Conservation (phyloP, 1,140 invertebrate species). For the Vanessa tameamea region DNA sequence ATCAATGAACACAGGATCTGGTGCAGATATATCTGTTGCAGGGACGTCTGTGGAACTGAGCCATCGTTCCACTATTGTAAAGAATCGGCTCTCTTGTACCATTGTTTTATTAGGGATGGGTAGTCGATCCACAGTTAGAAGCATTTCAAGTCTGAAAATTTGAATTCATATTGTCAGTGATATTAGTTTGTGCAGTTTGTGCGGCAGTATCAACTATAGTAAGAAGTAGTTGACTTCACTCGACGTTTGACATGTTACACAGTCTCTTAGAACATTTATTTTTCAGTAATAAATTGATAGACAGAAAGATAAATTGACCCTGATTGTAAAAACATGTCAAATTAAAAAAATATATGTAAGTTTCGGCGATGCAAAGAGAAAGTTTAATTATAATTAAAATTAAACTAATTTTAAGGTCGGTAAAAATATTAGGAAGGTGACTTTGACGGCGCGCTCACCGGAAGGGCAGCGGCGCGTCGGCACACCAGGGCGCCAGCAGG, state of each 20-base stretch:
- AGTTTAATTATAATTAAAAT: too few species aligned
- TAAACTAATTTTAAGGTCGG: too few species aligned
- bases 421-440: too few species aligned
- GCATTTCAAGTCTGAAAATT: conserved; percentile 84
- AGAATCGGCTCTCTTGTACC: conserved; percentile 94
- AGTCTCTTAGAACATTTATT: too few species aligned
- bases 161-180: background rate
- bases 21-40: conserved; percentile 43
- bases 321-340: too few species aligned
- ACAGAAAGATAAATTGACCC: too few species aligned
- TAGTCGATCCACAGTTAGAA: conserved; percentile 90
- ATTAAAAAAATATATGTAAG: too few species aligned
- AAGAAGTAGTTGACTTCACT: too few species aligned
- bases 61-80: conserved; percentile 91
- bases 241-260: too few species aligned
- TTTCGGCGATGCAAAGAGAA: too few species aligned
- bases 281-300: too few species aligned
- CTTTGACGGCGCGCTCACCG: conserved; percentile 64
- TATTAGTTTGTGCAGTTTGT: background rate
- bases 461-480: conserved; percentile 83
- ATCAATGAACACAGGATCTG: conserved; percentile 66
- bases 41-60: conserved; percentile 51
- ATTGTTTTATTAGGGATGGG: conserved; percentile 97
- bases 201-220: too few species aligned
- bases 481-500: conserved; percentile 95